These are phyloP conservation scores for Branchinecta lynchi DNA, from an alignment of 1,140 invertebrate genomes.

Conservation along the genomic window DNA sequence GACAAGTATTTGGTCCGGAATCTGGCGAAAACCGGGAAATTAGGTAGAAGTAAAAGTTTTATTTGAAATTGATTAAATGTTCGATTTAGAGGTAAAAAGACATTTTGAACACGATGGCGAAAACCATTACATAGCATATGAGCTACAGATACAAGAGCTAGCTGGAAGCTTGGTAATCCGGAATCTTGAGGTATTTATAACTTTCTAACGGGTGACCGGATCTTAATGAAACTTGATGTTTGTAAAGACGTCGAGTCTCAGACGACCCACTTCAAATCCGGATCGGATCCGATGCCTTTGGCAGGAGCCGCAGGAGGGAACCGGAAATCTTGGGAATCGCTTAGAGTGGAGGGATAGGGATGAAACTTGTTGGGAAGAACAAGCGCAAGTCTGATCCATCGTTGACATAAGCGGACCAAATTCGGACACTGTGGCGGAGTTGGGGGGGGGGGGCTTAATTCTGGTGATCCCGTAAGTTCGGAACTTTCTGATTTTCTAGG, in stretches of 20 bases:
- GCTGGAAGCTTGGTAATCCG: not conserved
- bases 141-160: too few species aligned
- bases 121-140: too few species aligned
- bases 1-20: too few species aligned
- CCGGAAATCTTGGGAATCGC: not conserved
- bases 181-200: not conserved
- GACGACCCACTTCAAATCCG: not conserved
- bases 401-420: not conserved
- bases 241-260: not conserved
- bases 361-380: not conserved
- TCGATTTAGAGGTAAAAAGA: too few species aligned
- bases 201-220: not conserved
- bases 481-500: not conserved
- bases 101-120: too few species aligned
- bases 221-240: constrained; percentile 4
- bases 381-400: not conserved
- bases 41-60: too few species aligned
- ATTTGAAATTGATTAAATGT: too few species aligned
- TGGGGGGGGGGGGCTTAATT: constrained; percentile 1
- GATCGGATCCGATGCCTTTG: not conserved
- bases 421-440: not conserved
- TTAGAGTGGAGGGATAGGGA: not conserved
- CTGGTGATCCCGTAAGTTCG: not conserved
- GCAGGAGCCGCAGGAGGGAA: not conserved
- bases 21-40: too few species aligned